These are phyloP conservation scores for Oreotrochilus melanogaster DNA, from an alignment of 2,113 vertebrate genomes.

Conservation along the genomic window DNA sequence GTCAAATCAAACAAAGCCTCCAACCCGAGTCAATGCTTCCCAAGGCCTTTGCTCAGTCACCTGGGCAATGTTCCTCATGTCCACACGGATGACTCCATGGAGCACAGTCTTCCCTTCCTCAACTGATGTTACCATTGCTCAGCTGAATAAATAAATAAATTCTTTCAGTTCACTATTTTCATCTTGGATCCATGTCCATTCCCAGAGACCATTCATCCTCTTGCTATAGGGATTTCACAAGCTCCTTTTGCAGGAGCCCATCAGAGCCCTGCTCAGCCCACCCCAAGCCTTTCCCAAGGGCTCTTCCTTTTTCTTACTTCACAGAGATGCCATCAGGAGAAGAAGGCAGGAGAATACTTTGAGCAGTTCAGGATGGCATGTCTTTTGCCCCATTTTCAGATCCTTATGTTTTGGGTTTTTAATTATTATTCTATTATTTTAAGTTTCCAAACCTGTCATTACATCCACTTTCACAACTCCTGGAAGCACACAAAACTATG, in stretches of 20 bases:
- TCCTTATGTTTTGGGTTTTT: background rate
- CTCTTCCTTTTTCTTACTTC: background rate
- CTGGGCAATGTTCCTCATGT: background rate
- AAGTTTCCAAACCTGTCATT: background rate
- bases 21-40: background rate
- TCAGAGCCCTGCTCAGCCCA: background rate
- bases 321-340: background rate
- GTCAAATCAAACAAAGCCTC: background rate
- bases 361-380: background rate
- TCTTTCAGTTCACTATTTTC: slow-evolving; percentile 35
- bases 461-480: background rate
- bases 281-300: background rate
- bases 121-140: background rate
- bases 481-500: background rate
- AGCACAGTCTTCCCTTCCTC: background rate
- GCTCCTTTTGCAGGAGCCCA: background rate
- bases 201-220: background rate
- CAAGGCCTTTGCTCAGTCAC: background rate
- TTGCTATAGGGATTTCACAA: background rate
- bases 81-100: fast-evolving
- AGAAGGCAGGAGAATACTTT: background rate
- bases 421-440: background rate
- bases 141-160: slow-evolving; percentile 64
- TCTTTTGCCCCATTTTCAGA: background rate
- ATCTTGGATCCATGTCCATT: background rate